A percentile compares a stretch with the other conserved stretches of the same genome.
Conservation (phyloP, 2,113 vertebrate species). For the Suricata suricatta region DNA sequence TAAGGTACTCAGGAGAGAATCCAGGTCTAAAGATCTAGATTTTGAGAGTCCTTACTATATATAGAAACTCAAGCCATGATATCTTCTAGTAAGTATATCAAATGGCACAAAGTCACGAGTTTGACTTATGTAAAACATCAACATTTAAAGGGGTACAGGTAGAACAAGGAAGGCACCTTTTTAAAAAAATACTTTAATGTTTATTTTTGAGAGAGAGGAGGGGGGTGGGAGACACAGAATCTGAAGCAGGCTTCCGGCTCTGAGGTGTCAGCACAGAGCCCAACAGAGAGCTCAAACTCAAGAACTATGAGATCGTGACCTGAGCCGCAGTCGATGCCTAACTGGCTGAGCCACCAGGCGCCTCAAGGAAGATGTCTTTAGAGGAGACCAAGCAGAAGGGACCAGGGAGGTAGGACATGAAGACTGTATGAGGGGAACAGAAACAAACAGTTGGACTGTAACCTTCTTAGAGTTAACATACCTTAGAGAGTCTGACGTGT, state of each 20-base stretch:
- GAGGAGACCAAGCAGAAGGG: background rate
- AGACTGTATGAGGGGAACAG: background rate
- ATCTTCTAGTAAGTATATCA: background rate
- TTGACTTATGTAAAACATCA: background rate
- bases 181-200: no score
- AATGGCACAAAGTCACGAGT: background rate
- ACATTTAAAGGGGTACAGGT: background rate
- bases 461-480: background rate
- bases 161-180: background rate
- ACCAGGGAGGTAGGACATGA: background rate
- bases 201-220: no score
- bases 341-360: no score
- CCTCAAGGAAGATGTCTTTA: background rate
- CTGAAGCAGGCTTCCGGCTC: no score
- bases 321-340: no score
- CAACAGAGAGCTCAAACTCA: no score
- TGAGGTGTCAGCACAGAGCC: no score
- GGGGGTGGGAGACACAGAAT: no score
- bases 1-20: background rate
- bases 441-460: background rate
- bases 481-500: background rate
- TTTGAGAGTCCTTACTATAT: background rate
- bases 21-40: background rate
- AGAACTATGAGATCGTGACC: no score
- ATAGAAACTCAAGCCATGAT: background rate